phyloP scores from a whole-genome alignment of 2,113 vertebrate genomes.

The Takifugu bimaculatus region DNA sequence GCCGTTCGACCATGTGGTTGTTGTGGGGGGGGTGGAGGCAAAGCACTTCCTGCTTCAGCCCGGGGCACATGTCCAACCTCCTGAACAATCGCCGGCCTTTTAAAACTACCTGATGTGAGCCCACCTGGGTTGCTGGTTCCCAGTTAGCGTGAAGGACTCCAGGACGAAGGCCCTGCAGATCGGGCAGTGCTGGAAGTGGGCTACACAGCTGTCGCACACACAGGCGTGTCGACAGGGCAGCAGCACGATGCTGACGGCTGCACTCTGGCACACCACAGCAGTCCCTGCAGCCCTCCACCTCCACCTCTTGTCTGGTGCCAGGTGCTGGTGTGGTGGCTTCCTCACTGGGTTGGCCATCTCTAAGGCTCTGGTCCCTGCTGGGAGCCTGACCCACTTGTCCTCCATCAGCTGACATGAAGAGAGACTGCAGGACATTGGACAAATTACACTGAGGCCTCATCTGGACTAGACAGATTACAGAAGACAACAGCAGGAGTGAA shows the following conservation, averaged over 20 bases:
- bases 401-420: conserved; percentile 90
- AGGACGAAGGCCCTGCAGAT: conserved; percentile 89
- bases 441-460: background rate
- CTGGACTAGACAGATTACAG: background rate
- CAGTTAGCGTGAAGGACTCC: conserved; percentile 83
- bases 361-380: background rate
- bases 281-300: conserved; percentile 76
- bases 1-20: too few species aligned
- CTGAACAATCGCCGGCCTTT: too few species aligned
- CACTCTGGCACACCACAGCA: conserved; percentile 95
- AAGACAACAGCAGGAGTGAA: too few species aligned
- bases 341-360: background rate
- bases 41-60: too few species aligned
- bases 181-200: conserved; percentile 88
- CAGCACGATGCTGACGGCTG: conserved; percentile 86
- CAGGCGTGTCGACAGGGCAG: conserved; percentile 92
- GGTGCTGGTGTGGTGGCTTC: background rate
- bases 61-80: too few species aligned
- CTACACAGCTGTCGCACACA: conserved; percentile 83
- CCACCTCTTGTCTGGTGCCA: conserved; percentile 42
- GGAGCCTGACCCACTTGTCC: conserved; percentile 11
- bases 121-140: background rate
- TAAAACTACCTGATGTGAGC: too few species aligned
- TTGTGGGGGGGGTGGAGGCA: too few species aligned
- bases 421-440: conserved; percentile 76